Evolutionary conservation across 2,797 vertebrate species (phyloP), one percentile per base, ranked within the genome.

Genomic region (Cetoscarus ocellatus): DNA sequence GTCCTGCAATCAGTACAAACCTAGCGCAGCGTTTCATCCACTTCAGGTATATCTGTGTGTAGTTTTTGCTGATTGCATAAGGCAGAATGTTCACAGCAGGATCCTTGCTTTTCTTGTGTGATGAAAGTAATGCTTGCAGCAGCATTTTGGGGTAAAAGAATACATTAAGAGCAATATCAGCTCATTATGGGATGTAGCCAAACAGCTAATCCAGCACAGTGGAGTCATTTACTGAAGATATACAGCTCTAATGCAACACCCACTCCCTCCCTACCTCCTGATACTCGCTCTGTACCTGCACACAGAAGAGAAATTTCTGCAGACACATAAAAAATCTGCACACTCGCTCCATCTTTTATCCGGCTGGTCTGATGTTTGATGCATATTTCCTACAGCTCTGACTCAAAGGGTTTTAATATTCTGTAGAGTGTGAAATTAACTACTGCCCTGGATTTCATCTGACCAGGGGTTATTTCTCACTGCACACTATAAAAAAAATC

Each of bases 351-450:
- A 14, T 53, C 58, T 59, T 51, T 27, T 52, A 55, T 83, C 47
- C 2, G 3, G 3, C 19, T 42, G 0, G 52, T 64, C 47, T 45
- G 66, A 55, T 61, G 50, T 53, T 51, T 54, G 67, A 61, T 75
- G 51, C 67, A 54, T 66, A 48, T 70, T 79, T 73, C 60, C 61
- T 75, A 34, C 51, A 55, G 67, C 82, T 48, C 78, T 43, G 74
- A 73, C 71, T 86, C 83, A 48, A 13, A 44, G 61, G 58, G 44
- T 73, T 53, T 73, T 66, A 9, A 35, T 61, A 73, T 44, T 61
- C 73, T 67, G 79, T 70, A 75, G 73, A 63, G 78, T 80, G 80
- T 79, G 80, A 76, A 73, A 81, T 82, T 67, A 85, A 54, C 55
- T 34, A 1, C 58, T 45, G 59, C 58, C 12, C 77, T 15, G 35